phyloP scores from a whole-genome alignment of 2,113 vertebrate species.

The Chaetura pelagica region DNA sequence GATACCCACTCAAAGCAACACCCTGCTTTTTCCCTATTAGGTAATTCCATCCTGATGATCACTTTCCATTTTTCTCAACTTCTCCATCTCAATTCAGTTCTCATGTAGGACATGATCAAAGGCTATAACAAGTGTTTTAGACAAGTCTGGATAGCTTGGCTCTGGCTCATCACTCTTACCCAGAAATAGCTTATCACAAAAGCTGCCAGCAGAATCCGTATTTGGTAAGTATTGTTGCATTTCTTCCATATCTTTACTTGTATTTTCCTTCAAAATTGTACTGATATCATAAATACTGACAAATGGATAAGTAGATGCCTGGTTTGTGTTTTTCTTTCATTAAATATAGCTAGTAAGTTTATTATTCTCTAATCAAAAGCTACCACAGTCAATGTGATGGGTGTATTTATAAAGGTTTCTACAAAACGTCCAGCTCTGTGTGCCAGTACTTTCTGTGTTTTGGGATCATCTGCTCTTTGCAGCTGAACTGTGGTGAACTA shows the following conservation, averaged over 20 bases:
- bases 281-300: slow-evolving; percentile 13
- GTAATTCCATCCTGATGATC: background rate
- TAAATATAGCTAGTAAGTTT: slow-evolving; percentile 48
- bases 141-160: background rate
- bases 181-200: slow-evolving; percentile 22
- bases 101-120: background rate
- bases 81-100: background rate
- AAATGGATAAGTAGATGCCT: background rate
- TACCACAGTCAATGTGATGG: background rate
- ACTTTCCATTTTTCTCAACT: background rate
- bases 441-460: background rate
- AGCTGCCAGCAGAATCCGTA: slow-evolving; percentile 9
- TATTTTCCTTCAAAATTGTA: slow-evolving; percentile 8
- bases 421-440: background rate
- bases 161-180: background rate
- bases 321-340: slow-evolving; percentile 37
- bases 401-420: slow-evolving; percentile 23
- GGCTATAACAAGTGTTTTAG: background rate
- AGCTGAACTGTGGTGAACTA: background rate
- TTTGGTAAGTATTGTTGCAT: slow-evolving; percentile 33
- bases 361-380: slow-evolving; percentile 62
- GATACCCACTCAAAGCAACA: fast-evolving
- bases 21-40: background rate
- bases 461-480: background rate
- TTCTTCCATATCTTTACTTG: slow-evolving; percentile 11